A percentile compares a stretch with the other conserved stretches of the same genome.
phyloP scores from a whole-genome alignment of 2,888 invertebrate genomes.

The Pasiphila rectangulata region DNA sequence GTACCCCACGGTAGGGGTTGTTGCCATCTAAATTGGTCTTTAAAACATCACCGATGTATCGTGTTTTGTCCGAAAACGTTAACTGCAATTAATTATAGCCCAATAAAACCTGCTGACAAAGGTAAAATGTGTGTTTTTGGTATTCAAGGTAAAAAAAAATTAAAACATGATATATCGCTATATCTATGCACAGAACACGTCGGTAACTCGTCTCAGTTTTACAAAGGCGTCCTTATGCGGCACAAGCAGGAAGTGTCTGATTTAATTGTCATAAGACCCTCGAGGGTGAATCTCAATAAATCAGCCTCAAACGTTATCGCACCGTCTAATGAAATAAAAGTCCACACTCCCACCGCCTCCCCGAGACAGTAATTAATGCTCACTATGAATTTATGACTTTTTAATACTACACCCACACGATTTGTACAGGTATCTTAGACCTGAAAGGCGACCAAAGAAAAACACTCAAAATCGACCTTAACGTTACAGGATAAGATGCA shows the following conservation, averaged over 20 bases:
- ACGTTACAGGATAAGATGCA: slow-evolving; percentile 25
- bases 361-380: slow-evolving; percentile 64
- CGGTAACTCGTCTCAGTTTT: slow-evolving; percentile 6
- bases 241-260: slow-evolving; percentile 42
- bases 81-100: slow-evolving; percentile 1
- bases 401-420: slow-evolving; percentile 69
- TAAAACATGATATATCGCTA: neutral
- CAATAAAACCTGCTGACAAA: slow-evolving; percentile 15
- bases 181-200: neutral
- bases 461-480: slow-evolving; percentile 25
- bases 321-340: slow-evolving; percentile 69
- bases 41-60: slow-evolving; percentile 9
- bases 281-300: slow-evolving; percentile 55
- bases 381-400: slow-evolving; percentile 64
- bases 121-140: too few species aligned
- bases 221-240: slow-evolving; percentile 17
- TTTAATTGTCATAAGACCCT: slow-evolving; percentile 45
- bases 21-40: slow-evolving; percentile 13
- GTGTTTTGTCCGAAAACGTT: slow-evolving; percentile 5
- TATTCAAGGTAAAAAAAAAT: too few species aligned
- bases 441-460: slow-evolving; percentile 7
- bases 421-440: slow-evolving; percentile 46
- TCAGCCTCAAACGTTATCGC: slow-evolving; percentile 59
- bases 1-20: slow-evolving; percentile 17
- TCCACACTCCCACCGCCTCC: slow-evolving; percentile 43